Conservation (phyloP, 2,888 invertebrate genomes). For the Scrobipalpa costella region DNA sequence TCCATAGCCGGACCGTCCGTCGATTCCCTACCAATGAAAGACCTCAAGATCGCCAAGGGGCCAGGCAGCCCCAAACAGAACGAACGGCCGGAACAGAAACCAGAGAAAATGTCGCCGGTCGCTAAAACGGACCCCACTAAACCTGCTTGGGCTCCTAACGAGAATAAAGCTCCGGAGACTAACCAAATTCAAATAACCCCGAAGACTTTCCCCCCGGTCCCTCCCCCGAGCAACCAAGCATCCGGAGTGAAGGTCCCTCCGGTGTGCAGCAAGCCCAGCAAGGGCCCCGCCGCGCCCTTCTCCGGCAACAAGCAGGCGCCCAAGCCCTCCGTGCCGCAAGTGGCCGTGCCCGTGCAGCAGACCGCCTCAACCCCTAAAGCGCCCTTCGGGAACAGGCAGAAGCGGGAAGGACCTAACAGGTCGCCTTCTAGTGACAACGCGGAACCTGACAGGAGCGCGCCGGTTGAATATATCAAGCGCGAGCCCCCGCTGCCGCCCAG, state of each 20-base stretch:
- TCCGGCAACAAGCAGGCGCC: conserved; percentile 66
- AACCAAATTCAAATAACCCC: conserved; percentile 41
- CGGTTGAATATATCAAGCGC: conserved; percentile 59
- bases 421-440: conserved; percentile 64
- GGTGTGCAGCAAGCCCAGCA: conserved; percentile 55
- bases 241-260: conserved; percentile 56
- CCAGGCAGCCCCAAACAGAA: conserved; percentile 67
- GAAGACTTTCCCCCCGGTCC: conserved; percentile 59
- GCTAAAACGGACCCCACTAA: conserved; percentile 61
- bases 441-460: conserved; percentile 51
- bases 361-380: conserved; percentile 70
- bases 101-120: conserved; percentile 54
- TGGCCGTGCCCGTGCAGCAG: conserved; percentile 71
- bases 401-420: conserved; percentile 66
- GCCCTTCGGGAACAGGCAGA: conserved; percentile 74
- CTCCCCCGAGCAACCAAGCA: conserved; percentile 33
- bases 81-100: conserved; percentile 51
- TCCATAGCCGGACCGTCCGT: conserved; percentile 47
- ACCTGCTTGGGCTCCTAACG: conserved; percentile 60
- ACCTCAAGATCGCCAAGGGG: conserved; percentile 66
- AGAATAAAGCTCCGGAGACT: conserved; percentile 48
- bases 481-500: conserved; percentile 69
- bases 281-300: conserved; percentile 74
- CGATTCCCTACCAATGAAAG: conserved; percentile 69
- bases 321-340: conserved; percentile 71